Conservation (phyloP, 2,797 vertebrate genomes). For the Pipistrellus pygmaeus region DNA sequence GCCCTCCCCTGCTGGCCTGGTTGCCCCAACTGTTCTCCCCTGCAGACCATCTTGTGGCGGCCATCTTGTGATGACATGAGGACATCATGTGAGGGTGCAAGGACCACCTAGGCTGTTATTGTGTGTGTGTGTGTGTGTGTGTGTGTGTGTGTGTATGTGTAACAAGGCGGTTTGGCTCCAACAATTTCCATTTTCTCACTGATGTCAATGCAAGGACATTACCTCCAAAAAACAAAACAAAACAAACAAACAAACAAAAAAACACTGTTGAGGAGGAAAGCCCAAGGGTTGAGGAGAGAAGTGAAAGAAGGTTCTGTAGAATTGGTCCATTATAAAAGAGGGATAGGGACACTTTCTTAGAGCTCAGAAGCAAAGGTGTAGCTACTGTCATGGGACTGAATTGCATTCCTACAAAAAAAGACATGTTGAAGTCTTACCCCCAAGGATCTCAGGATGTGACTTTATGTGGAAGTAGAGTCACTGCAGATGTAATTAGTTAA, state of each 20-base stretch:
- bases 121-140: background rate
- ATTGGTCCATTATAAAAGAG: background rate
- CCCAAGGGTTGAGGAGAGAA: background rate
- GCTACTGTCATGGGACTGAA: background rate
- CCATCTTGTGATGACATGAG: too few species aligned
- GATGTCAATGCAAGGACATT: background rate
- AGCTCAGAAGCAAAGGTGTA: background rate
- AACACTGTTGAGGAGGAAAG: background rate
- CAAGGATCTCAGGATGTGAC: background rate
- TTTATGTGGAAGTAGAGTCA: background rate
- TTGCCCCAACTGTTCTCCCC: too few species aligned
- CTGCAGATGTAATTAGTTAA: background rate
- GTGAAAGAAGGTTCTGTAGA: background rate
- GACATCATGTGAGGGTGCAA: too few species aligned
- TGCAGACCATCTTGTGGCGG: too few species aligned
- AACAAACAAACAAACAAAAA: background rate
- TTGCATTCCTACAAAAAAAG: background rate
- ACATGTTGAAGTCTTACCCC: background rate
- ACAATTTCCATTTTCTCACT: background rate
- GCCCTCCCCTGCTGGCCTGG: too few species aligned
- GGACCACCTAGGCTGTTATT: too few species aligned
- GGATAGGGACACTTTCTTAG: background rate
- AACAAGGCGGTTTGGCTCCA: background rate
- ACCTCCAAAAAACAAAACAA: background rate
- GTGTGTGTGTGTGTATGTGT: background rate